Evolutionary conservation across 2,888 invertebrate species (phyloP), one percentile per base, ranked within the genome.

Genomic region (Meiosimyza platycephala): DNA sequence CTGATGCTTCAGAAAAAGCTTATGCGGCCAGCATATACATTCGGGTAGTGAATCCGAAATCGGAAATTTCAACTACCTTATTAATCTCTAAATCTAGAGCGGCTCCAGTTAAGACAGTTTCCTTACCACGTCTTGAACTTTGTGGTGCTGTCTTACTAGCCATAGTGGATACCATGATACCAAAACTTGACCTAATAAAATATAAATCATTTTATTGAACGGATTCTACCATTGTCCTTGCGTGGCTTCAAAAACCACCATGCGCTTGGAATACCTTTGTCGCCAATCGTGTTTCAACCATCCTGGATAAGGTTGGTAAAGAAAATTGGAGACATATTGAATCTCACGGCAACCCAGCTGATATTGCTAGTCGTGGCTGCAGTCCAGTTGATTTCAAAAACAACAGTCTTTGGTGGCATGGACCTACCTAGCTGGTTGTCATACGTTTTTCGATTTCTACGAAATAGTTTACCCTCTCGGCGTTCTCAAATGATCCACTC

Each of bases 211-310:
- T 22, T 22, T 52, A 59, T n/a, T 72, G 72, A 66, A 60, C 60
- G 3, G 60, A 67, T 13, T 72, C 72, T 2, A 52, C 72, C 4
- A 71, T 28, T 28, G 28, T 28, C 28, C 28, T 28, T 28, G 28
- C 28, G 28, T 28, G 28, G 28, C 28, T 28, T 51, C 51, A 28
- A 5, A 66, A 72, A 59, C n/a, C 55, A 9, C 52, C 65, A 3
- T 73, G n/a, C 48, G 48, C 57, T 6, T 73, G 69, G 73, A 15
- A 22, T 69, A 64, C 69, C 3, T 69, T 73, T 59, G 33, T 73
- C 9, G 73, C 64, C 1, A 73, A 69, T 57, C 69, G 69, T 11
- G 65, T 47, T 7, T 66, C 59, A 15, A n/a, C 65, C 22, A 72
- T 72, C 9, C 52, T 22, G n/a, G 28, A 28, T 18, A 57, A 64